Conservation (phyloP, 2,797 vertebrate genomes). For the Pipistrellus pygmaeus region DNA sequence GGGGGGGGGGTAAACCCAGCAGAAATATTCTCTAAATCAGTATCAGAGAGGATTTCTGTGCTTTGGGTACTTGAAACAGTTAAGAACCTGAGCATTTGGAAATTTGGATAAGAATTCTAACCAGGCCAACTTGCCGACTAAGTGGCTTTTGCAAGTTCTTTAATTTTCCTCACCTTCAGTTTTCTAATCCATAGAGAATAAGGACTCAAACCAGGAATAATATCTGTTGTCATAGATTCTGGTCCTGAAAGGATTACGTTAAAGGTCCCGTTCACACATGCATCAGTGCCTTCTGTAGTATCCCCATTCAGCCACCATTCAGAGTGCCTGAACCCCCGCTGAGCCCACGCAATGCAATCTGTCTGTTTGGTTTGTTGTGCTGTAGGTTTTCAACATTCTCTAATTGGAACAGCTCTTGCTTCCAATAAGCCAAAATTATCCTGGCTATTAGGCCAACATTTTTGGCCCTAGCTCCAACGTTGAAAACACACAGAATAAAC, state of each 20-base stretch:
- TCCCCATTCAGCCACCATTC: not conserved
- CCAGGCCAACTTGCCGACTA: not conserved
- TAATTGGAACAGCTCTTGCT: not conserved
- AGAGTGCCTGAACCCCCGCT: not conserved
- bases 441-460: conserved; percentile 1
- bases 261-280: not conserved
- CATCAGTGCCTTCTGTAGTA: not conserved
- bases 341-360: not conserved
- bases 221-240: not conserved
- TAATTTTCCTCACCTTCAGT: not conserved
- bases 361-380: not conserved
- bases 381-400: not conserved
- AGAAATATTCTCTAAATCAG: conserved; percentile 25
- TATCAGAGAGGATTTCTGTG: not conserved
- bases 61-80: not conserved
- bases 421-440: conserved; percentile 29
- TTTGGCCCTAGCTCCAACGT: not conserved
- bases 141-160: conserved; percentile 12
- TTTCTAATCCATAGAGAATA: conserved; percentile 22
- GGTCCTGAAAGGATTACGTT: not conserved
- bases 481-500: not conserved
- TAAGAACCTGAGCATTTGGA: not conserved
- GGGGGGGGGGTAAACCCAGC: not conserved
- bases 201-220: not conserved
- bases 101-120: not conserved